These are phyloP conservation scores for Plecotus auritus DNA, from an alignment of 2,113 vertebrate species.

Conservation along the genomic window DNA sequence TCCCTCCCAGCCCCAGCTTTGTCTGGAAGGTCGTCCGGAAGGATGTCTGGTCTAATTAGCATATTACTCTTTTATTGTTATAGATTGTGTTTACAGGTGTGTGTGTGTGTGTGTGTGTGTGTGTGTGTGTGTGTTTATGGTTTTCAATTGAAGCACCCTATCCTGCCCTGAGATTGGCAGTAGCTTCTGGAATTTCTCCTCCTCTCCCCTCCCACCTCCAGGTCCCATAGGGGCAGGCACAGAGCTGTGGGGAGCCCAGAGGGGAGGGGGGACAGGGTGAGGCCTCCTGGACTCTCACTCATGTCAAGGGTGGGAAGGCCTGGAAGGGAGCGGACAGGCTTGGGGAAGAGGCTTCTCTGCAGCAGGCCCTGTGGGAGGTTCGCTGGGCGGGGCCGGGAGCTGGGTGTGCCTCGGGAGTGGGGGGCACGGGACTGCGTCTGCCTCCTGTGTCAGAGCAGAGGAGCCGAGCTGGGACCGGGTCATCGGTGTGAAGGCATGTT, in stretches of 20 bases:
- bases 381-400: too few species aligned
- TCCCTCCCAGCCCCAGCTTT: too few species aligned
- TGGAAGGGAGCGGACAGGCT: not conserved
- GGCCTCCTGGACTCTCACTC: not conserved
- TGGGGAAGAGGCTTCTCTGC: not conserved
- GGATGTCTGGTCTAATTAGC: not conserved
- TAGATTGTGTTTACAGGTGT: too few species aligned
- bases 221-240: not conserved
- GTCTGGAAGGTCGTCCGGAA: too few species aligned
- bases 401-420: not conserved
- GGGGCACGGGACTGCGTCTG: not conserved
- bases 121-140: not conserved
- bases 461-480: rapidly evolving
- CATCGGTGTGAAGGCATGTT: not conserved
- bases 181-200: not conserved
- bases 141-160: not conserved
- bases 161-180: not conserved
- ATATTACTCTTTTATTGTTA: too few species aligned
- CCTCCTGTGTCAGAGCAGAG: not conserved
- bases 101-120: not conserved
- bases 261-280: not conserved
- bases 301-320: not conserved
- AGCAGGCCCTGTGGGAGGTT: not conserved
- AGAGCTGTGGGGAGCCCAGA: not conserved
- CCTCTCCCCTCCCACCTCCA: not conserved